These are phyloP conservation scores for Periparus ater DNA, from an alignment of 2,797 vertebrate genomes.

Conservation along the genomic window DNA sequence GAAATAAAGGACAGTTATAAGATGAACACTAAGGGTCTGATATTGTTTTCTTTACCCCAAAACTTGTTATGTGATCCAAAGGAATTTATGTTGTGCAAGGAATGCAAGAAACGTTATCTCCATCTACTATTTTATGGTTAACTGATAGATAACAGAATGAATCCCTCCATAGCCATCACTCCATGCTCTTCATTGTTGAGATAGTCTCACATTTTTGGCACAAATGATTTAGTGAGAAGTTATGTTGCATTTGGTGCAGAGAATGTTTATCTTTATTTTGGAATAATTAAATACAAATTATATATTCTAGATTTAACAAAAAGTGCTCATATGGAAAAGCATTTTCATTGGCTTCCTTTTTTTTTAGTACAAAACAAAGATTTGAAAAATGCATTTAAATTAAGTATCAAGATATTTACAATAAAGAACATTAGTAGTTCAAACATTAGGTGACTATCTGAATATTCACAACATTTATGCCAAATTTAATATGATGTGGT, in stretches of 20 bases:
- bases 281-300: conserved; percentile 21
- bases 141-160: conserved; percentile 3
- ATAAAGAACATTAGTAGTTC: conserved; percentile 4
- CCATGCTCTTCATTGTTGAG: conserved; percentile 74
- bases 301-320: background rate
- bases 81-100: background rate
- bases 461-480: conserved; percentile 75
- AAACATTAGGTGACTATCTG: background rate
- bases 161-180: conserved; percentile 62
- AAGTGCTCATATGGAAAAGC: background rate
- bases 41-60: conserved; percentile 27
- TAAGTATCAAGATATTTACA: background rate
- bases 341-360: conserved; percentile 23
- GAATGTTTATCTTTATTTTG: background rate
- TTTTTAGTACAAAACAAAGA: conserved; percentile 1
- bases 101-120: background rate
- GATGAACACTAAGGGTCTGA: conserved; percentile 52
- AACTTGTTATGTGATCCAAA: background rate
- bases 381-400: conserved; percentile 27
- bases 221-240: conserved; percentile 71
- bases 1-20: conserved; percentile 18
- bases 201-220: conserved; percentile 74
- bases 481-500: conserved; percentile 68
- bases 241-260: conserved; percentile 57
- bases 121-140: background rate